Percentiles rank a stretch among this genome's conserved stretches.
Conservation (phyloP, 92 coral and sea anemone species). For the Parazoanthus atlanticus region DNA sequence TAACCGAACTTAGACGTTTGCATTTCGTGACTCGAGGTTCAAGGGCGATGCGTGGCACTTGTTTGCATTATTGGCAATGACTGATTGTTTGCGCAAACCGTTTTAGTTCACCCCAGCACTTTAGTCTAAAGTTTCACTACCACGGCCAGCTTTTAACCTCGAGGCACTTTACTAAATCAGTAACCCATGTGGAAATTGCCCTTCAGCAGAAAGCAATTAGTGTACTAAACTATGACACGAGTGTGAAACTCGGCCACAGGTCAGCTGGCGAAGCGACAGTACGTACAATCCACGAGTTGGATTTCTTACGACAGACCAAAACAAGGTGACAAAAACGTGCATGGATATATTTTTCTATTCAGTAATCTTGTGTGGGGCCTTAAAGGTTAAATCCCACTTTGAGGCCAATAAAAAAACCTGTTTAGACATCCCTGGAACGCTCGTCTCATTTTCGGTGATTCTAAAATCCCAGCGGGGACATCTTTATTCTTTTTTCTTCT, state of each 20-base stretch:
- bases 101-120: constrained; percentile 12
- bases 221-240: constrained; percentile 12
- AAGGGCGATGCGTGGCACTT: neutral
- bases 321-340: constrained; percentile 18
- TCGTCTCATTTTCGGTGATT: neutral
- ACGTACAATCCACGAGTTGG: neutral
- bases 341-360: constrained; percentile 7
- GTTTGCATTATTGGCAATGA: neutral
- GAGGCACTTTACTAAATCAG: constrained; percentile 3
- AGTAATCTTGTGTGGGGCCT: constrained; percentile 21
- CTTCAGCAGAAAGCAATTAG: constrained; percentile 33
- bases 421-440: constrained; percentile 31
- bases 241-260: constrained; percentile 17
- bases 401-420: constrained; percentile 13
- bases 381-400: constrained; percentile 35
- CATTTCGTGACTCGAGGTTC: constrained; percentile 2
- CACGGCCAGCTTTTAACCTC: constrained; percentile 22
- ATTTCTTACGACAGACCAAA: neutral
- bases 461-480: constrained; percentile 32
- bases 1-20: neutral
- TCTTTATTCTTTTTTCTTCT: constrained; percentile 7
- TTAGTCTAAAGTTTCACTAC: constrained; percentile 14
- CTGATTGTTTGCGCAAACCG: constrained; percentile 8
- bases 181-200: neutral
- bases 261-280: neutral